phyloP scores from a whole-genome alignment of 2,888 invertebrate species.

The Caenorhabditis sp. region DNA sequence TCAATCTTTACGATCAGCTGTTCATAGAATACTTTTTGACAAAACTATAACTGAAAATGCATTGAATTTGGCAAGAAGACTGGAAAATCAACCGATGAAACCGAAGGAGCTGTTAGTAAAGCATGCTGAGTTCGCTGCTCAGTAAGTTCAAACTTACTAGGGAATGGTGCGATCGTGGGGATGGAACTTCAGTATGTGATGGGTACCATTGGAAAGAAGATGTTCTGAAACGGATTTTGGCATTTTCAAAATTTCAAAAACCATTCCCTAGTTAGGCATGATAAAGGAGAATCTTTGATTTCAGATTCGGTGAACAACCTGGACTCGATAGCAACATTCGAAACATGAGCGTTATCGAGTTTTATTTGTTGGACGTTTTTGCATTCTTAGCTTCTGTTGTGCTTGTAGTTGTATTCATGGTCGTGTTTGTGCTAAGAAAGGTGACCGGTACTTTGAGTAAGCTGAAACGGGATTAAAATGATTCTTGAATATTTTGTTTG shows the following conservation, averaged over 20 bases:
- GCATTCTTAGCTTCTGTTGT: slow-evolving; percentile 14
- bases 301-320: slow-evolving; percentile 59
- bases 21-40: slow-evolving; percentile 47
- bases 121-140: slow-evolving; percentile 51
- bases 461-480: slow-evolving; percentile 14
- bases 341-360: slow-evolving; percentile 39
- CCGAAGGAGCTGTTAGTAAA: slow-evolving; percentile 45
- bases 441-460: not conserved
- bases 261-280: no score
- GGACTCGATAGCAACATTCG: slow-evolving; percentile 42
- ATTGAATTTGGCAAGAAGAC: slow-evolving; percentile 24
- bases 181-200: no score
- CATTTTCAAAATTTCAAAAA: no score
- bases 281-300: no score
- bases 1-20: slow-evolving; percentile 13
- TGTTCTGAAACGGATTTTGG: no score
- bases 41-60: slow-evolving; percentile 32
- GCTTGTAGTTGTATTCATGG: not conserved
- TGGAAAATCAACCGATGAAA: slow-evolving; percentile 49
- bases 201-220: no score
- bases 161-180: no score
- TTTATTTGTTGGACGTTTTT: slow-evolving; percentile 56
- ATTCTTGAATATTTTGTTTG: not conserved
- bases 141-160: slow-evolving; percentile 26
- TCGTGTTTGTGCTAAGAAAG: not conserved